These are phyloP conservation scores for Hemicentrotus pulcherrimus DNA, from an alignment of 35 echinoderm and acorn worm species.

Conservation along the genomic window DNA sequence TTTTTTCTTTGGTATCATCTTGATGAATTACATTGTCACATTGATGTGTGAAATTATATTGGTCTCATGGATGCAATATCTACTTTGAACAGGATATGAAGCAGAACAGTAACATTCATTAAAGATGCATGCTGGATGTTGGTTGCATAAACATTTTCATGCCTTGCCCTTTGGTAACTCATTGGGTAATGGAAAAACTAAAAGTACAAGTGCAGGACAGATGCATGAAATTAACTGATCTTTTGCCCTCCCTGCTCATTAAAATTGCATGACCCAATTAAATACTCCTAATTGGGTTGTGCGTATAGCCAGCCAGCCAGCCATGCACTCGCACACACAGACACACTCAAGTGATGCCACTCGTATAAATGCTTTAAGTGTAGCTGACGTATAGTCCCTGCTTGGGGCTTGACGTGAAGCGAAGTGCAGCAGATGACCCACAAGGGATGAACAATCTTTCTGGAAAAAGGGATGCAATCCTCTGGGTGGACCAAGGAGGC, in stretches of 20 bases:
- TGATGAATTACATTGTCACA: not conserved
- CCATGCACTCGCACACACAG: not conserved
- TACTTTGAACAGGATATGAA: not conserved
- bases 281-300: not conserved
- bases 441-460: not conserved
- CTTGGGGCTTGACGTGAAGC: not conserved
- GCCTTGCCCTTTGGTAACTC: not conserved
- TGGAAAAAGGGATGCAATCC: not conserved
- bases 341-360: not conserved
- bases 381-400: not conserved
- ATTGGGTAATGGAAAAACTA: not conserved
- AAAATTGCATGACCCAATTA: conserved; percentile 37
- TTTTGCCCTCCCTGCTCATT: not conserved
- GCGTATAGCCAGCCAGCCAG: not conserved
- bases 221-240: not conserved
- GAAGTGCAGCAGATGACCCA: not conserved
- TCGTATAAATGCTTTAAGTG: not conserved
- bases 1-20: not conserved
- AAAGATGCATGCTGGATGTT: not conserved
- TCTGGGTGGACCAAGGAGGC: conserved; percentile 12
- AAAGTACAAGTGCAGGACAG: not conserved
- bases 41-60: not conserved
- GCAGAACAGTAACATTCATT: not conserved
- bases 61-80: not conserved
- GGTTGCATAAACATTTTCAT: not conserved